phyloP scores from a whole-genome alignment of 2,113 vertebrate species.

The Lepus europaeus region DNA sequence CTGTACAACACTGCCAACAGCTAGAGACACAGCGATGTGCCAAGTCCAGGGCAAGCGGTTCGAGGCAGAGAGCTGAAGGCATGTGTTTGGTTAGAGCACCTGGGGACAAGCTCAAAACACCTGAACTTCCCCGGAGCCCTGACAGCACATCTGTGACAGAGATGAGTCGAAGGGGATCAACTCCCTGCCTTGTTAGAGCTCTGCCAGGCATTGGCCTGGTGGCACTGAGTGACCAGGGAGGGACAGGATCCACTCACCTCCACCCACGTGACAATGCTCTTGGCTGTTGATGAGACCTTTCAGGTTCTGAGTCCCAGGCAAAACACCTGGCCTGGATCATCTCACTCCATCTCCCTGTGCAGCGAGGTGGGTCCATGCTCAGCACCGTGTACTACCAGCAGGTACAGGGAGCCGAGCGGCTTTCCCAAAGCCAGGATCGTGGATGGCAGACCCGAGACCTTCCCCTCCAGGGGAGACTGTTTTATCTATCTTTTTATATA shows the following conservation, averaged over 20 bases:
- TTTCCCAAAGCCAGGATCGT: rapidly evolving
- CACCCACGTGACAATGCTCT: neutral
- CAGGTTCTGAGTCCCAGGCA: too few species aligned
- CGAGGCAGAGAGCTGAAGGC: neutral
- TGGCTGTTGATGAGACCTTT: too few species aligned
- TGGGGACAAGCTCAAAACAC: rapidly evolving
- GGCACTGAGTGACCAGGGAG: neutral
- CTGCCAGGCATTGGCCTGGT: neutral
- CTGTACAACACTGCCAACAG: rapidly evolving
- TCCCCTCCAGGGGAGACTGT: too few species aligned
- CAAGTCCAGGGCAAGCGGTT: rapidly evolving
- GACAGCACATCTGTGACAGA: rapidly evolving
- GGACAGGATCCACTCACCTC: neutral
- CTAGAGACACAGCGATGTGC: rapidly evolving
- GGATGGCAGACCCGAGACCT: rapidly evolving
- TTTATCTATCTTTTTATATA: too few species aligned
- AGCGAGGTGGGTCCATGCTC: too few species aligned
- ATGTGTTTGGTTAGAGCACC: rapidly evolving
- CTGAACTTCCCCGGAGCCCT: too few species aligned
- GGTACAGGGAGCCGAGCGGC: rapidly evolving
- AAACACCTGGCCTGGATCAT: rapidly evolving
- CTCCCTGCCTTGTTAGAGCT: neutral
- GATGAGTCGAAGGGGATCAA: neutral
- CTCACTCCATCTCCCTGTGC: too few species aligned
- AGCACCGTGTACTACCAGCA: too few species aligned